Evolutionary conservation across 2,888 invertebrate genomes (phyloP), one percentile per base, ranked within the genome.

Genomic region (Epistrophella euchroma): DNA sequence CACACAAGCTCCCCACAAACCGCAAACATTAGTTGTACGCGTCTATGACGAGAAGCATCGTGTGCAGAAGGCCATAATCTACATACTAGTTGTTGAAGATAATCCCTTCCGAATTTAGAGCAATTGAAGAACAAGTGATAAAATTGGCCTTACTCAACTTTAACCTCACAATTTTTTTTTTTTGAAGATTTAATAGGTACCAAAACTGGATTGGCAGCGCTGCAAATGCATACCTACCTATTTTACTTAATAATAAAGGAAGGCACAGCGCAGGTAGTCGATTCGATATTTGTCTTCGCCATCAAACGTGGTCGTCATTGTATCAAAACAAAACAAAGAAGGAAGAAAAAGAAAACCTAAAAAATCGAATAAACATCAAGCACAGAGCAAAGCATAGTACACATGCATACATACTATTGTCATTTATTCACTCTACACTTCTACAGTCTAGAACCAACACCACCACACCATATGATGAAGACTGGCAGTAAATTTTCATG

Each of bases 281-380:
- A 32, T 1, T 17, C 32, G 28, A 32, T 35, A 13, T 13, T 60
- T 40, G 15, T 37, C 15, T 22, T 2, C 15, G 10, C 15, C 13
- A 60, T 9, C 35, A 37, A 60, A 60, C 22, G 37, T 60, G 37
- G 60, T 60, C 60, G 35, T 25, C 19, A 60, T 60, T 22, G 37
- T 22, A 60, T 40, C 60, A 60, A 22, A 60, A 58, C 58, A 58
- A 58, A 58, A 58, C 37, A 60, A 40, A 22, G 35, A 37, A 55
- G 5, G 0, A 3, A 58, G 4, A 19, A 35, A 58, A 60, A 60
- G 15, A n/a, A 40, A 60, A 60, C 4, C 37, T 9, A 1, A 22
- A 40, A 60, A 58, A n/a, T 7, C 6, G 13, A 60, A 19, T 22
- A 40, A 60, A 60, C 19, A n/a, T n/a, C n/a, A n/a, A n/a, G n/a